These are phyloP conservation scores for Ceratina australensis DNA, from an alignment of 1,140 invertebrate species.

Conservation along the genomic window DNA sequence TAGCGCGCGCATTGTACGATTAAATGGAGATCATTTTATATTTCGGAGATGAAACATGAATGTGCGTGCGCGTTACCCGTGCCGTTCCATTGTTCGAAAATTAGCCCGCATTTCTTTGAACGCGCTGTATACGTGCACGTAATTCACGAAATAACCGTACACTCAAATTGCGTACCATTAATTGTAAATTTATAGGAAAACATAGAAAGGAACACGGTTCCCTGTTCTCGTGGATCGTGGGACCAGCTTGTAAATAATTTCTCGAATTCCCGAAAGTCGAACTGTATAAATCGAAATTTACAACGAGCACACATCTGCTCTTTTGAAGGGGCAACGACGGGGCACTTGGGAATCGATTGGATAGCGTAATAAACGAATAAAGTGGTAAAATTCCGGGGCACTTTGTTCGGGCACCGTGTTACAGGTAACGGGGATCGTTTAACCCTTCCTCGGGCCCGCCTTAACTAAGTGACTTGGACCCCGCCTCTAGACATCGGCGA, in stretches of 20 bases:
- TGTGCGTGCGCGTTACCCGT: too few relatives aligned
- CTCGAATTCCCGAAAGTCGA: not conserved
- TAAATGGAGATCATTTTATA: too few relatives aligned
- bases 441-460: conserved; percentile 16
- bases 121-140: too few relatives aligned
- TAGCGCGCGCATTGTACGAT: too few relatives aligned
- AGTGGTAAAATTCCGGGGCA: conserved; percentile 59
- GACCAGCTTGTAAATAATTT: conserved; percentile 30
- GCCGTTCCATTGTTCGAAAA: too few relatives aligned
- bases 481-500: too few relatives aligned
- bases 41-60: too few relatives aligned
- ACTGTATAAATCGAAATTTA: conserved; percentile 6
- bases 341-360: conserved; percentile 19
- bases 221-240: not conserved
- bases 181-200: too few relatives aligned
- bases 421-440: not conserved
- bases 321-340: not conserved
- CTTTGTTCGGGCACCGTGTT: conserved; percentile 40
- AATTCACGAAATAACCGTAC: too few relatives aligned
- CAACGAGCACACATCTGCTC: conserved; percentile 12
- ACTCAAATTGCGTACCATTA: too few relatives aligned
- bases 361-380: conserved; percentile 65
- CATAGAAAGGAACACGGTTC: too few relatives aligned
- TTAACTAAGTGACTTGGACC: conserved; percentile 53
- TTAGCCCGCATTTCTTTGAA: too few relatives aligned